These are phyloP conservation scores for Zoanthus solanderi DNA, from an alignment of 92 coral and sea anemone species.

Conservation along the genomic window DNA sequence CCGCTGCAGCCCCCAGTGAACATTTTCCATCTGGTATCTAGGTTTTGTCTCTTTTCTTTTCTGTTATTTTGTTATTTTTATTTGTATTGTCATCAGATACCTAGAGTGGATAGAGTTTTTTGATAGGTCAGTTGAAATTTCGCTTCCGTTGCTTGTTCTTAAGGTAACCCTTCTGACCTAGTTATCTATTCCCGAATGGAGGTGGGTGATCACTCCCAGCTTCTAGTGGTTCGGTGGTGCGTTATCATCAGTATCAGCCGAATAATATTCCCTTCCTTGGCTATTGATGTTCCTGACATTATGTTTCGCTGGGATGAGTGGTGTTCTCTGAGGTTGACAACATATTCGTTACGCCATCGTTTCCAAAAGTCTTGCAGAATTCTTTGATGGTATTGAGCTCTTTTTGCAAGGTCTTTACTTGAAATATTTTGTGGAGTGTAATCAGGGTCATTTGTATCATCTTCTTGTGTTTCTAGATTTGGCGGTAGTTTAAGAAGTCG, in stretches of 20 bases:
- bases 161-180: conserved; percentile 25
- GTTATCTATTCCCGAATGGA: conserved; percentile 42
- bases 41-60: conserved; percentile 35
- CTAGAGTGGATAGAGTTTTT: conserved; percentile 44
- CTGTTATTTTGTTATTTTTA: conserved; percentile 25
- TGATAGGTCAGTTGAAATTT: conserved; percentile 46
- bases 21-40: conserved; percentile 34
- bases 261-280: conserved; percentile 46
- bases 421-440: conserved; percentile 35
- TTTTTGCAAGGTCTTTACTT: conserved; percentile 32
- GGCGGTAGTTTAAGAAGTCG: conserved; percentile 27
- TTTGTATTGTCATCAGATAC: conserved; percentile 17
- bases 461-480: conserved; percentile 34
- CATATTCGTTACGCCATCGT: conserved; percentile 43
- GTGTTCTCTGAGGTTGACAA: conserved; percentile 12
- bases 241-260: conserved; percentile 47
- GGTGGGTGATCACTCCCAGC: conserved; percentile 42
- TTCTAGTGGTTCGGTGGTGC: conserved; percentile 41
- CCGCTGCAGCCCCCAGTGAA: conserved; percentile 39
- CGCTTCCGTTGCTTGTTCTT: conserved; percentile 33
- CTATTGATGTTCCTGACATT: conserved; percentile 13
- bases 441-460: conserved; percentile 29
- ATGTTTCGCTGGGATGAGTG: conserved; percentile 4
- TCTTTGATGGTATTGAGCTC: conserved; percentile 19
- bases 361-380: conserved; percentile 39